A percentile compares a stretch with the other conserved stretches of the same genome.
Conservation (phyloP, 37 sponge, comb jelly and placozoan genomes). For the Eunapius fragilis region DNA sequence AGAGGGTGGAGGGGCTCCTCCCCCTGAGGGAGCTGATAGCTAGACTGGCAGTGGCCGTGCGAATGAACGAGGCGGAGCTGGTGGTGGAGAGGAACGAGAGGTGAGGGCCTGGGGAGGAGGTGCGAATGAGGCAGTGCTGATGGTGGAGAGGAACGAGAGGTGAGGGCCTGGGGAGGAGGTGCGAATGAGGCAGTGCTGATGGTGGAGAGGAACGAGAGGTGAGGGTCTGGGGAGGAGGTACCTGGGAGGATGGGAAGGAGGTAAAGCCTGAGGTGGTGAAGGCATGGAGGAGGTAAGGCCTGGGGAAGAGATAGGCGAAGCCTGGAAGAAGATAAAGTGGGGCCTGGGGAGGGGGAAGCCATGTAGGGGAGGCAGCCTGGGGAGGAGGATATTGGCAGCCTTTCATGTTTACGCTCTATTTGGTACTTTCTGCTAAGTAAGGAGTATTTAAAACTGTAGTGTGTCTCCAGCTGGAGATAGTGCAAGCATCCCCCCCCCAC, state of each 20-base stretch:
- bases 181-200: neutral
- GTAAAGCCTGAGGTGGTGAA: constrained; percentile 3
- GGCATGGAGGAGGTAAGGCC: no score
- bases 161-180: neutral
- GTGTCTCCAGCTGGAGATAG: no score
- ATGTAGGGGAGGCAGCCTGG: no score
- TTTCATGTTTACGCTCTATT: no score
- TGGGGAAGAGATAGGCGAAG: no score
- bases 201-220: neutral
- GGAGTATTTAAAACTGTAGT: no score
- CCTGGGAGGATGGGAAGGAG: neutral
- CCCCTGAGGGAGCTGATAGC: constrained; percentile 25
- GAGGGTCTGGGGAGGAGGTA: neutral
- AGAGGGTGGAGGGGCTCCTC: constrained; percentile 74
- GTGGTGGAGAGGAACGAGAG: constrained; percentile 73
- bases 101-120: neutral
- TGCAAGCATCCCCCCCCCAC: no score
- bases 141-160: neutral
- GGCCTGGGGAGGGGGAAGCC: no score
- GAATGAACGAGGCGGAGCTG: constrained; percentile 65
- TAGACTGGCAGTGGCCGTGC: constrained; percentile 28
- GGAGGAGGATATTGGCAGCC: no score
- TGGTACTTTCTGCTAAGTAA: no score
- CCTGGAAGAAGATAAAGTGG: no score
- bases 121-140: neutral